Percentiles rank a stretch among this genome's conserved stretches.
These are phyloP conservation scores for Paratilapia polleni DNA, from an alignment of 2,113 vertebrate genomes.

Conservation along the genomic window DNA sequence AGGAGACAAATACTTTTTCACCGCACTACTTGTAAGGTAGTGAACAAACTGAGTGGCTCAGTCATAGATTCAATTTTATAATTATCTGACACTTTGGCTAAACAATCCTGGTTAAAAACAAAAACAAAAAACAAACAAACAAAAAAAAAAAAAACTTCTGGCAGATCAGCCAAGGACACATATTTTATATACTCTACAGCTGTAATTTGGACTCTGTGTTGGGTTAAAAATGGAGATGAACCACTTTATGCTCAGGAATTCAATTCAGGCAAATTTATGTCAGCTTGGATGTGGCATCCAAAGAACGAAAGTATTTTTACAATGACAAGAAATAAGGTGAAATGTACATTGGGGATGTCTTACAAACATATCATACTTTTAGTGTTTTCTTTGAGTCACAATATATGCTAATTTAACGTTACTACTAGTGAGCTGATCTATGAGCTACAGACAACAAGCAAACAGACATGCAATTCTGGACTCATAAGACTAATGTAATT, in stretches of 20 bases:
- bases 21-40: no score
- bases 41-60: no score
- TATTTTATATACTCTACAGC: no score
- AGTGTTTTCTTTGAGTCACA: no score
- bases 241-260: neutral
- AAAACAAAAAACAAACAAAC: no score
- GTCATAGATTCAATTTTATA: no score
- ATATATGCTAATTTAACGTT: neutral
- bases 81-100: no score
- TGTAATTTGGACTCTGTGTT: neutral
- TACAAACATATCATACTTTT: neutral
- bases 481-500: neutral
- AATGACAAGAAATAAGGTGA: neutral
- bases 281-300: neutral
- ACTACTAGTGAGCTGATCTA: neutral
- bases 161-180: no score
- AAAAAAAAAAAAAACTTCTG: no score
- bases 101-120: no score
- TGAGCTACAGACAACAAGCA: neutral
- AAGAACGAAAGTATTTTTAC: neutral
- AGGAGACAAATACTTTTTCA: no score
- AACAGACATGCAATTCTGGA: neutral
- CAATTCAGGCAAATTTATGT: neutral
- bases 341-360: fast-evolving
- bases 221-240: neutral